A percentile compares a stretch with the other conserved stretches of the same genome.
These are phyloP conservation scores for Caenorhabditis sp. DNA, from an alignment of 2,888 invertebrate genomes.

Conservation along the genomic window DNA sequence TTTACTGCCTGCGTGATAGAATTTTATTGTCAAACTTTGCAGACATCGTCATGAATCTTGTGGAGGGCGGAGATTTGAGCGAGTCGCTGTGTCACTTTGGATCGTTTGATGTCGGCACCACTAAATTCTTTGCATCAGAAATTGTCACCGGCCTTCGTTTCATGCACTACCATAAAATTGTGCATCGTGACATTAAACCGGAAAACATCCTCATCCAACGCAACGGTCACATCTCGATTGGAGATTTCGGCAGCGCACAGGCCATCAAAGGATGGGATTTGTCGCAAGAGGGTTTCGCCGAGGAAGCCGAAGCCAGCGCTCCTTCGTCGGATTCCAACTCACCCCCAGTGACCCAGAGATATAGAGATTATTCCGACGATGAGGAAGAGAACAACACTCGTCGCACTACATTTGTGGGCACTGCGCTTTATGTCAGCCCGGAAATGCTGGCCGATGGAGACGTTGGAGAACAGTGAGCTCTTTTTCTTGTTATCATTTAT, in stretches of 20 bases:
- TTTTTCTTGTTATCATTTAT: not conserved
- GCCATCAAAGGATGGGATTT: constrained; percentile 41
- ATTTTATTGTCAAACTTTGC: not conserved
- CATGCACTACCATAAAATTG: constrained; percentile 75
- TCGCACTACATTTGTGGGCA: constrained; percentile 91
- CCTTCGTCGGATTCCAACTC: constrained; percentile 40
- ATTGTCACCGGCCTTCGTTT: constrained; percentile 75
- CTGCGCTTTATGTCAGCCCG: constrained; percentile 98
- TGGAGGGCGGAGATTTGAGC: constrained; percentile 94
- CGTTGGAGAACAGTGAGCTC: constrained; percentile 75
- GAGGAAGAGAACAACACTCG: constrained; percentile 34
- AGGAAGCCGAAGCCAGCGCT: constrained; percentile 27
- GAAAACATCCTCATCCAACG: constrained; percentile 97
- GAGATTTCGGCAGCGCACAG: constrained; percentile 96
- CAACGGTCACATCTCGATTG: constrained; percentile 95
- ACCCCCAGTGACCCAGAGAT: constrained; percentile 23
- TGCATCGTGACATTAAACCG: constrained; percentile 91
- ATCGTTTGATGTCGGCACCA: constrained; percentile 92
- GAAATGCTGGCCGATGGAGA: constrained; percentile 89
- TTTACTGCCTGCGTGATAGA: not conserved
- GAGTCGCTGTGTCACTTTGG: constrained; percentile 94
- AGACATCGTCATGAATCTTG: constrained; percentile 95
- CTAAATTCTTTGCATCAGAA: constrained; percentile 95
- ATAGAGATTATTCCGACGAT: too few relatives aligned
- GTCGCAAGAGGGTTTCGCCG: constrained; percentile 41